Conservation (phyloP, 2,113 vertebrate species). For the Xenus cinereus region DNA sequence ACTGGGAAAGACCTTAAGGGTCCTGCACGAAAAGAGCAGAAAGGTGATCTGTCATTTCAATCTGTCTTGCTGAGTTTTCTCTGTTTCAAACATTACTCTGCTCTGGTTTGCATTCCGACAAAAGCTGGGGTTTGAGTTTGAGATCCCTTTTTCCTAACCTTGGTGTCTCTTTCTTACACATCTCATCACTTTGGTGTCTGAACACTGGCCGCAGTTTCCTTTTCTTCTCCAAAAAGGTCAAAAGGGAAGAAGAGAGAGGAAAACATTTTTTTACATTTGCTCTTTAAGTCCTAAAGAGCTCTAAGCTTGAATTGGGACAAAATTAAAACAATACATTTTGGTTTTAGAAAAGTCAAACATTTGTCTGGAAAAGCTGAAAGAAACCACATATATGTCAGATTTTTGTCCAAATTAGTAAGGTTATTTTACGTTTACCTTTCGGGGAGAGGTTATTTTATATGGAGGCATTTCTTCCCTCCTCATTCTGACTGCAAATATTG, state of each 20-base stretch:
- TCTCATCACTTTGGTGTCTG: neutral
- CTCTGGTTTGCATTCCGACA: neutral
- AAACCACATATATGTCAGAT: neutral
- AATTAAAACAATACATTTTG: neutral
- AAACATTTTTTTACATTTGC: neutral
- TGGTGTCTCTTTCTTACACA: neutral
- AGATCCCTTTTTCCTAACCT: neutral
- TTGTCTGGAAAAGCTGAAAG: neutral
- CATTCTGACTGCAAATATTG: neutral
- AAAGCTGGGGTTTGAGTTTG: neutral
- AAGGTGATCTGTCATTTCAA: neutral
- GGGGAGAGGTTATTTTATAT: neutral
- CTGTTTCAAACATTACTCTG: neutral
- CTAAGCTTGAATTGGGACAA: neutral
- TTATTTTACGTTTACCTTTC: neutral
- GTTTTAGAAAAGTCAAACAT: neutral
- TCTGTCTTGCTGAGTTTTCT: neutral
- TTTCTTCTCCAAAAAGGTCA: neutral
- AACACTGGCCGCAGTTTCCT: neutral
- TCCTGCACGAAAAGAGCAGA: rapidly evolving
- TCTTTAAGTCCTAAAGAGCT: neutral
- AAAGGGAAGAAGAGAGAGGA: neutral
- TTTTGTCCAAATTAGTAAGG: neutral
- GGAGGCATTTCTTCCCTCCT: neutral
- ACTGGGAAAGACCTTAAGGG: neutral